Conservation (phyloP, 2,113 vertebrate genomes). For the Natator depressus region DNA sequence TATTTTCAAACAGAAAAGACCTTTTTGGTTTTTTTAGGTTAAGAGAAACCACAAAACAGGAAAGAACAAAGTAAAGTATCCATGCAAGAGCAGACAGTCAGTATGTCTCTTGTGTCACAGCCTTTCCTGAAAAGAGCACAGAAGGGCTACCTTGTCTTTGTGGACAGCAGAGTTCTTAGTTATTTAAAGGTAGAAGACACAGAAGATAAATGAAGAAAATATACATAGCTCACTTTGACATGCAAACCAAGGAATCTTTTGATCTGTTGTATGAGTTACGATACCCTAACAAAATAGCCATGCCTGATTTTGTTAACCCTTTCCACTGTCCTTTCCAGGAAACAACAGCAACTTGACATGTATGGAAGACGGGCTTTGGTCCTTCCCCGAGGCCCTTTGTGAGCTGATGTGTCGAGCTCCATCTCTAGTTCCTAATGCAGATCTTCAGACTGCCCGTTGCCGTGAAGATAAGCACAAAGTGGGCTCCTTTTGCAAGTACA, state of each 20-base stretch:
- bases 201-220: background rate
- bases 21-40: slow-evolving; percentile 30
- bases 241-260: background rate
- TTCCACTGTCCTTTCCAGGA: slow-evolving; percentile 76
- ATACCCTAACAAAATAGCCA: background rate
- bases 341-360: slow-evolving; percentile 93
- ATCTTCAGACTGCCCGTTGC: slow-evolving; percentile 92
- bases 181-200: slow-evolving; percentile 22
- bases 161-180: slow-evolving; percentile 28
- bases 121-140: slow-evolving; percentile 56
- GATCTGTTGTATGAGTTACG: background rate
- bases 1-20: background rate
- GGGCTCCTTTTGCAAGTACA: slow-evolving; percentile 97
- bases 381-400: slow-evolving; percentile 96
- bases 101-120: slow-evolving; percentile 5
- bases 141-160: slow-evolving; percentile 14
- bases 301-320: background rate
- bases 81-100: slow-evolving; percentile 41
- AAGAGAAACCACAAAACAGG: slow-evolving; percentile 43
- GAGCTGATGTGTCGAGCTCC: slow-evolving; percentile 94
- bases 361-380: slow-evolving; percentile 96
- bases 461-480: slow-evolving; percentile 93
- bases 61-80: slow-evolving; percentile 46
- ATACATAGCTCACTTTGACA: background rate
- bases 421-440: slow-evolving; percentile 87